These are phyloP conservation scores for Scolanthus callimorphus DNA, from an alignment of 92 coral and sea anemone species.

Conservation along the genomic window DNA sequence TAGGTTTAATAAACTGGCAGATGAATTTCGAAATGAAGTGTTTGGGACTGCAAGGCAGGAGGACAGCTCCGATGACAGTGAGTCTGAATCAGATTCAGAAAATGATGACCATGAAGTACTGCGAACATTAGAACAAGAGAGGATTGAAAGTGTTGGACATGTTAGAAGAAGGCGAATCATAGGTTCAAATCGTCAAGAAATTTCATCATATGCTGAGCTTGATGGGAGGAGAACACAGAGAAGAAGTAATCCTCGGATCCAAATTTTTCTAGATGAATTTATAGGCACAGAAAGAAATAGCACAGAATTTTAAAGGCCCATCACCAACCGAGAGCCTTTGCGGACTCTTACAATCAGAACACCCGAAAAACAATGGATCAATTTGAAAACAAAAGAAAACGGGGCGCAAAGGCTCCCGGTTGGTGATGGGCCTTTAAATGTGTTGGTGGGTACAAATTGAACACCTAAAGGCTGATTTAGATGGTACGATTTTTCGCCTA, in stretches of 20 bases:
- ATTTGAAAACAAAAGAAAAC: no score
- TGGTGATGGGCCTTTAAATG: no score
- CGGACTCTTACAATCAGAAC: no score
- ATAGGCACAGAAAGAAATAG: conserved; percentile 12
- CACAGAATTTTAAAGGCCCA: conserved; percentile 9
- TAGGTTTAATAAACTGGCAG: conserved; percentile 24
- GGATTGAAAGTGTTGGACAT: conserved; percentile 19
- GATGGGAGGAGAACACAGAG: conserved; percentile 3
- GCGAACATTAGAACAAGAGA: conserved; percentile 40
- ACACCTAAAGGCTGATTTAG: no score
- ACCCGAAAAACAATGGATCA: no score
- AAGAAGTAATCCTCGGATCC: not conserved
- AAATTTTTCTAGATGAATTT: conserved; percentile 3
- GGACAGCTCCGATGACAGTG: not conserved
- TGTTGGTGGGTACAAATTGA: no score
- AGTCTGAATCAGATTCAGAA: conserved; percentile 4
- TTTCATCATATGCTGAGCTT: conserved; percentile 48
- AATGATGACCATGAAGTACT: conserved; percentile 17
- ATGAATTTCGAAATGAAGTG: conserved; percentile 10
- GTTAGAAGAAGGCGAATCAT: conserved; percentile 42
- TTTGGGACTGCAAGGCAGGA: not conserved
- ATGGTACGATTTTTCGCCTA: no score
- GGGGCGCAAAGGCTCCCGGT: no score
- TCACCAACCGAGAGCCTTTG: no score
- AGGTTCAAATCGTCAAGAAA: conserved; percentile 32